Conservation (phyloP, 2,113 vertebrate species). For the Urocitellus parryii region DNA sequence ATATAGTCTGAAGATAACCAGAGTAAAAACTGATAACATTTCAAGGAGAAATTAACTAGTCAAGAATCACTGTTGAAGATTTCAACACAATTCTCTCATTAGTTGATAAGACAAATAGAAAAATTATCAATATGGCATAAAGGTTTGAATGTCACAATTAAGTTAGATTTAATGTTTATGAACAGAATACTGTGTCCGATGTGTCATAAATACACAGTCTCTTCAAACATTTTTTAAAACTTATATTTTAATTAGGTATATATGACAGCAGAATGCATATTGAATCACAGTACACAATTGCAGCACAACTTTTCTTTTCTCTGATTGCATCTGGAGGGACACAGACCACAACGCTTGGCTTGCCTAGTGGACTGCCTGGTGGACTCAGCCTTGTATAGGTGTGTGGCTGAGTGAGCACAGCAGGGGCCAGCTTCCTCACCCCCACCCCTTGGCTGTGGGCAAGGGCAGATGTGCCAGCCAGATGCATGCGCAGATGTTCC, state of each 20-base stretch:
- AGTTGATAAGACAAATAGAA: not conserved
- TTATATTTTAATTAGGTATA: no score
- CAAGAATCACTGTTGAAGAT: slow-evolving; percentile 18
- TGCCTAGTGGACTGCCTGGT: not conserved
- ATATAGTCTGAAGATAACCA: not conserved
- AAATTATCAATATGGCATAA: not conserved
- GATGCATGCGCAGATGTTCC: not conserved
- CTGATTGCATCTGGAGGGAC: not conserved
- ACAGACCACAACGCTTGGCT: not conserved
- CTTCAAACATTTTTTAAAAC: not conserved
- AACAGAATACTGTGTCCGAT: not conserved
- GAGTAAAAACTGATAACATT: slow-evolving; percentile 32
- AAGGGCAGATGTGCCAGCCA: not conserved
- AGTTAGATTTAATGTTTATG: slow-evolving; percentile 25
- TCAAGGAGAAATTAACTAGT: not conserved
- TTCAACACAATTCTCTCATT: not conserved
- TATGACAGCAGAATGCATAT: no score
- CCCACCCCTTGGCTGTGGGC: not conserved
- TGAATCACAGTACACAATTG: no score
- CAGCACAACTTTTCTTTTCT: no score
- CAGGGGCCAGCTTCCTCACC: not conserved
- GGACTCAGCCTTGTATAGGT: not conserved
- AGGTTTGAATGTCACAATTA: not conserved
- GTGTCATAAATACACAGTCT: not conserved
- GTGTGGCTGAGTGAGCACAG: not conserved